Conservation (phyloP, 2,888 invertebrate species). For the Drosophila mettleri region DNA sequence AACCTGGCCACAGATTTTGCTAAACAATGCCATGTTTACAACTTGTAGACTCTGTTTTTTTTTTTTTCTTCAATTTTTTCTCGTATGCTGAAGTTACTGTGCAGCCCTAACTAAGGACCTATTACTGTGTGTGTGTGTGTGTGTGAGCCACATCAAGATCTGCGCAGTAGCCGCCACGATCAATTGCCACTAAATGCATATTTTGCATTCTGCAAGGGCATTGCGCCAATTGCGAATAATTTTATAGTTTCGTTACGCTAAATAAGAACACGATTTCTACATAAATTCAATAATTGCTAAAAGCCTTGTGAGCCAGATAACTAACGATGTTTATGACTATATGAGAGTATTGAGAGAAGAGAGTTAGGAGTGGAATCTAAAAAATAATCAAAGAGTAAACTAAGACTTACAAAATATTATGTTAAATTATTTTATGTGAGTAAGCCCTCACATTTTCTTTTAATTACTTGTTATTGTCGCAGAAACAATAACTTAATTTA, state of each 20-base stretch:
- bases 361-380: no score
- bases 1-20: slow-evolving; percentile 25
- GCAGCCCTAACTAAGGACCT: slow-evolving; percentile 45
- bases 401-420: no score
- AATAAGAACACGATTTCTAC: slow-evolving; percentile 77
- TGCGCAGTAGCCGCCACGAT: slow-evolving; percentile 41
- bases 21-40: slow-evolving; percentile 82
- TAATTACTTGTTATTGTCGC: not conserved
- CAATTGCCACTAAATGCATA: slow-evolving; percentile 75
- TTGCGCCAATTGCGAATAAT: slow-evolving; percentile 79
- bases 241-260: slow-evolving; percentile 61
- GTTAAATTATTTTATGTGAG: no score
- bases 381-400: no score
- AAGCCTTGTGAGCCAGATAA: slow-evolving; percentile 23
- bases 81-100: slow-evolving; percentile 12
- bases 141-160: slow-evolving; percentile 48
- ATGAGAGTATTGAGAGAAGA: not conserved
- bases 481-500: slow-evolving; percentile 79
- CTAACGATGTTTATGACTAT: not conserved
- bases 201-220: slow-evolving; percentile 77
- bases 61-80: slow-evolving; percentile 2
- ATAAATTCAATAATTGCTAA: slow-evolving; percentile 51
- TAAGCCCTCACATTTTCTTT: not conserved
- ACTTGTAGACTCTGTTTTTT: slow-evolving; percentile 73
- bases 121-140: not conserved